A percentile compares a stretch with the other conserved stretches of the same genome.
These are phyloP conservation scores for Phengaris arion DNA, from an alignment of 2,888 invertebrate genomes.

Conservation along the genomic window DNA sequence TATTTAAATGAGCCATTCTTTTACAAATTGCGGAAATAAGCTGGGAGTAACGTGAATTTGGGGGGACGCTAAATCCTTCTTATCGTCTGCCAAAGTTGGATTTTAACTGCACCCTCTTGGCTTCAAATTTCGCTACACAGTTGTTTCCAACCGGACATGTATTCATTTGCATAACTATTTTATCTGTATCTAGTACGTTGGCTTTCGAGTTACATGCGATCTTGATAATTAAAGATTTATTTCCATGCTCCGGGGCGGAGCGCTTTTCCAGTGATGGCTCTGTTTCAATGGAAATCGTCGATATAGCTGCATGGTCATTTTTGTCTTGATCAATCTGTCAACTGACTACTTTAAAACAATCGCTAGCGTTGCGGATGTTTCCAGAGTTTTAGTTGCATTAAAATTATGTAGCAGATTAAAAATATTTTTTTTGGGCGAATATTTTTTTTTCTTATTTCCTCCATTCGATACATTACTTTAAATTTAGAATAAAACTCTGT, in stretches of 20 bases:
- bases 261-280: conserved; percentile 40
- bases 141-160: conserved; percentile 44
- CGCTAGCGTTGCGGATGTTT: not conserved
- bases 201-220: conserved; percentile 44
- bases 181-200: conserved; percentile 48
- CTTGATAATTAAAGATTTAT: conserved; percentile 49
- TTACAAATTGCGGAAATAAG: conserved; percentile 22
- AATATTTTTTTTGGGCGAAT: no score
- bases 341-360: not conserved
- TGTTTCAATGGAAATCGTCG: conserved; percentile 37
- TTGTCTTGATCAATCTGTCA: not conserved
- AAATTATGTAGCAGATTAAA: not conserved
- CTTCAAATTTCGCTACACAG: conserved; percentile 44
- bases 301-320: not conserved
- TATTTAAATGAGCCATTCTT: conserved; percentile 14
- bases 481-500: no score
- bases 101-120: conserved; percentile 42
- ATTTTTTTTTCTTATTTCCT: no score
- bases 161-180: conserved; percentile 58
- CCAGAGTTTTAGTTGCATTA: not conserved
- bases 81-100: conserved; percentile 39
- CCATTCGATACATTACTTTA: no score
- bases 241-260: conserved; percentile 37
- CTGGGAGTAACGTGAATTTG: conserved; percentile 23
- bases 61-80: conserved; percentile 23